Evolutionary conservation across 1,140 invertebrate species (phyloP), one percentile per base, ranked within the genome.

Genomic region (Colletes latitarsis): DNA sequence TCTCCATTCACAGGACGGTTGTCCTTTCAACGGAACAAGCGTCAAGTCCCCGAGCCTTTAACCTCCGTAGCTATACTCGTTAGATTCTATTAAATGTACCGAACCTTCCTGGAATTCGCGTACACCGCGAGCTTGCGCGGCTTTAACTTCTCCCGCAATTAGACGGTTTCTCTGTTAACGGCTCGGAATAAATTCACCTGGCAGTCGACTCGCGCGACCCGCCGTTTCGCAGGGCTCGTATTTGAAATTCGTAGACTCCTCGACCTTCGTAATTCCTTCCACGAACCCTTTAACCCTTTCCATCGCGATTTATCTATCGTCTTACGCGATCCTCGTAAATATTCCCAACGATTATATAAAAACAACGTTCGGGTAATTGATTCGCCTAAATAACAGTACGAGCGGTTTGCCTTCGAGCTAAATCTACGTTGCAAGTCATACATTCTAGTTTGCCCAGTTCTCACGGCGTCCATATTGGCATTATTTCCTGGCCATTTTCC

Each of bases 81-180:
- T 88, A 81, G 86, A 79, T 88, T 76, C 74, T 77, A 85, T 79
- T 83, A 85, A 77, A 88, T 85, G 71, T 78, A 77, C 80, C 80
- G 79, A 81, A 88, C 82, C 87, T 77, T 83, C 74, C n/a, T 68
- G 82, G 84, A 82, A 88, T 77, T 77, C 76, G 76, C 82, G 77
- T 83, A 66, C 52, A 67, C 77, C 15, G 49, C 46, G 30, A 14
- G 14, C 66, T 17, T 14, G 17, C 17, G n/a, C 21, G 14, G 62
- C 58, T n/a, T 73, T 49, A 41, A 57, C 73, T 57, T 77, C 67
- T 53, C 62, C 63, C 58, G 70, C 70, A 85, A 85, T 85, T 84
- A 83, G 77, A 73, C 14, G 52, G 81, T 49, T 66, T 46, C 43
- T 68, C 14, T 52, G 17, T 76, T 84, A 84, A 75, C 78, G 71